Evolutionary conservation across 2,797 vertebrate species (phyloP).

Genomic region (Craterocephalus amniculus): DNA sequence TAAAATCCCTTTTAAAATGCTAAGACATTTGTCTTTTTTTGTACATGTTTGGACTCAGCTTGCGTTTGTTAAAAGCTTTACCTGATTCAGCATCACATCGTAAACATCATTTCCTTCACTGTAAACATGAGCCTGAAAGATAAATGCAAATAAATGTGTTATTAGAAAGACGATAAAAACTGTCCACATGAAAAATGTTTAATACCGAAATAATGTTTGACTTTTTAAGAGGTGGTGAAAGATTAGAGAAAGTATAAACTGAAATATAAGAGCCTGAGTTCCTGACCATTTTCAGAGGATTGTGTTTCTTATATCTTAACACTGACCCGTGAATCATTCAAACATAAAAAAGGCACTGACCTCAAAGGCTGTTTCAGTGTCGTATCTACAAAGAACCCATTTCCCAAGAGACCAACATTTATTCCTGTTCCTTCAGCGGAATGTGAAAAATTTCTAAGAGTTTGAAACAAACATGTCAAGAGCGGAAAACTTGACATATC

Average conservation of each 20-base stretch:
- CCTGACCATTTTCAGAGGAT: too few species aligned
- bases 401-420: too few species aligned
- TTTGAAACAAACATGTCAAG: too few species aligned
- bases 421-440: too few species aligned
- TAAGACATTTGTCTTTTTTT: not conserved
- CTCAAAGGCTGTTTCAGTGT: too few species aligned
- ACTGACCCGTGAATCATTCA: too few species aligned
- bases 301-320: too few species aligned
- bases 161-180: not conserved
- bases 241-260: not conserved
- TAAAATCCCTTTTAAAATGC: not conserved
- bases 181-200: not conserved
- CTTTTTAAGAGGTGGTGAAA: not conserved
- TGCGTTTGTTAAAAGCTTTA: conserved; percentile 57
- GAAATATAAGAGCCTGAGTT: too few species aligned
- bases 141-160: not conserved
- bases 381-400: too few species aligned
- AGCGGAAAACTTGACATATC: too few species aligned
- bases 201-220: not conserved
- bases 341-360: too few species aligned
- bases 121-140: conserved; percentile 88
- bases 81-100: conserved; percentile 93
- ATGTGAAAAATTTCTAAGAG: too few species aligned
- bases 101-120: conserved; percentile 86
- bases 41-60: not conserved